A percentile compares a stretch with the other conserved stretches of the same genome.
These are phyloP conservation scores for Chromoteleia sp. DNA, from an alignment of 2,888 invertebrate species.

Conservation along the genomic window DNA sequence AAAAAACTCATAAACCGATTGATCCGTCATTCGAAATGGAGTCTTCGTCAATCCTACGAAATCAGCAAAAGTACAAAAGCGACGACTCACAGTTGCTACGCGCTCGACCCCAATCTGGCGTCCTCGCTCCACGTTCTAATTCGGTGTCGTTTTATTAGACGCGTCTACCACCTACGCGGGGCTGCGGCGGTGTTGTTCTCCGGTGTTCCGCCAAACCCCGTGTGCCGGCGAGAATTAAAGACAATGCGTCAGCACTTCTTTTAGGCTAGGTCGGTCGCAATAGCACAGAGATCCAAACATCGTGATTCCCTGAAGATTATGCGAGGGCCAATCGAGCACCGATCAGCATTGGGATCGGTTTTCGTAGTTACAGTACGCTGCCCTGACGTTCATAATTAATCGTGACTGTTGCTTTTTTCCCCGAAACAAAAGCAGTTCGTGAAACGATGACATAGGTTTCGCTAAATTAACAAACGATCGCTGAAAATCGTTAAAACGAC, in stretches of 20 bases:
- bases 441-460: conserved; percentile 60
- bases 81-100: conserved; percentile 59
- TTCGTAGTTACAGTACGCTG: conserved; percentile 75
- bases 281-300: conserved; percentile 77
- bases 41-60: conserved; percentile 61
- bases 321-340: conserved; percentile 76
- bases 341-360: conserved; percentile 75
- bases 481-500: too few species aligned
- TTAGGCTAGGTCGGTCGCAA: conserved; percentile 72
- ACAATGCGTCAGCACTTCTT: conserved; percentile 80
- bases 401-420: conserved; percentile 77
- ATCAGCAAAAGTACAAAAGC: conserved; percentile 74
- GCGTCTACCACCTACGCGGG: conserved; percentile 46
- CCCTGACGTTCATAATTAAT: conserved; percentile 74
- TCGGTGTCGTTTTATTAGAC: conserved; percentile 65
- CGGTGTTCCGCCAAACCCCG: conserved; percentile 71
- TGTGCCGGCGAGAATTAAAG: conserved; percentile 76
- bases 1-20: conserved; percentile 58
- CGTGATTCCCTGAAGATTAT: conserved; percentile 79
- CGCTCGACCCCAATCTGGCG: conserved; percentile 66
- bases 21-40: conserved; percentile 46
- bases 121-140: conserved; percentile 41
- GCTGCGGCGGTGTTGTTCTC: conserved; percentile 43
- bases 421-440: conserved; percentile 59
- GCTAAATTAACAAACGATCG: conserved; percentile 51